A percentile compares a stretch with the other conserved stretches of the same genome.
Evolutionary conservation across 2,888 invertebrate species (phyloP).

Genomic region (Heliconius cydno): DNA sequence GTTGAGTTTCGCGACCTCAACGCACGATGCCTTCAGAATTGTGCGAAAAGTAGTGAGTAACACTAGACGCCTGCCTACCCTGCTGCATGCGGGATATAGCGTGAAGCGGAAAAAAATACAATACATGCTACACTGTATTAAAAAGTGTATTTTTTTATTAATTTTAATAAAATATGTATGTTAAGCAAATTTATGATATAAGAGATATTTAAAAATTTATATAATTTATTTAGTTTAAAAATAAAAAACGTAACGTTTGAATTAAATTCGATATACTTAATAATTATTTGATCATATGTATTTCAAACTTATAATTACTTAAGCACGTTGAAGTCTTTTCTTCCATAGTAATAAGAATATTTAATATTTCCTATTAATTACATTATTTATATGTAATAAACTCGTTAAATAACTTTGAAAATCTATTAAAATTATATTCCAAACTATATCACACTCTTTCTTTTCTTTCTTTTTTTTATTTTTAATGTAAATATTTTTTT

Average conservation of each 20-base stretch:
- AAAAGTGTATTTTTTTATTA: no score
- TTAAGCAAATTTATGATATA: background rate
- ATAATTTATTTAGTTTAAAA: background rate
- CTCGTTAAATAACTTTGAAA: background rate
- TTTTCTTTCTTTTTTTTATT: no score
- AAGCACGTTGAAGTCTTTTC: conserved; percentile 40
- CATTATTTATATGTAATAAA: background rate
- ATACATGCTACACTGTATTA: background rate
- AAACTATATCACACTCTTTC: background rate
- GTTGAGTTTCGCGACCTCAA: no score
- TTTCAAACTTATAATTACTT: background rate
- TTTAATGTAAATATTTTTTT: background rate
- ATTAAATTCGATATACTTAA: background rate
- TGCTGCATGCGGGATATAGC: no score
- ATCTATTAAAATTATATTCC: background rate
- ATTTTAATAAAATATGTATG: background rate
- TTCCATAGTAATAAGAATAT: background rate
- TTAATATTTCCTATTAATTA: background rate
- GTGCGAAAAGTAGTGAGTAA: no score
- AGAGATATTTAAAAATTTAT: background rate
- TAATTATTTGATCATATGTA: background rate
- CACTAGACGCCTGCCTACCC: no score
- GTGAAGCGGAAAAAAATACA: no score
- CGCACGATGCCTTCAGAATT: no score
- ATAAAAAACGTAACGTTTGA: background rate